A percentile compares a stretch with the other conserved stretches of the same genome.
phyloP scores from a whole-genome alignment of 1,140 invertebrate genomes.

The Plodia interpunctella region DNA sequence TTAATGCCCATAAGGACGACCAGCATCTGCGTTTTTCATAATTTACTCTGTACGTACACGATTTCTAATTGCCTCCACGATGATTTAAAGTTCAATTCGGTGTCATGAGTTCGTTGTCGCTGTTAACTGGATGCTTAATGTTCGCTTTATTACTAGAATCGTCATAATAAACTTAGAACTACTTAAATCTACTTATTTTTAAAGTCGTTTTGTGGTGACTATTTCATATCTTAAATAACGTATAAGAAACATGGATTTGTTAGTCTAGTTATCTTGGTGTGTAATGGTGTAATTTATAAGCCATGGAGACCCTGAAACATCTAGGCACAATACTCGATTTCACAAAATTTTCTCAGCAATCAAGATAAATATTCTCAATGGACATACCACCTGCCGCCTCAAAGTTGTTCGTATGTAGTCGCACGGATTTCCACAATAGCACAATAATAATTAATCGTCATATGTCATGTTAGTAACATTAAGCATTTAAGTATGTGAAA shows the following conservation, averaged over 20 bases:
- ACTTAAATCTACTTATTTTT: conserved; percentile 10
- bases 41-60: conserved; percentile 48
- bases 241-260: no score
- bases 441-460: conserved; percentile 68
- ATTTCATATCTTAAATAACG: no score
- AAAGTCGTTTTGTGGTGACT: not conserved
- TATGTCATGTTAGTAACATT: conserved; percentile 70
- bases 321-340: conserved; percentile 14
- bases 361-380: conserved; percentile 15
- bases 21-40: conserved; percentile 70
- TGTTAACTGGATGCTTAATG: conserved; percentile 34
- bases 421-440: conserved; percentile 47
- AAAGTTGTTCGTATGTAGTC: conserved; percentile 20
- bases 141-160: conserved; percentile 34
- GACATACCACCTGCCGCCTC: conserved; percentile 19
- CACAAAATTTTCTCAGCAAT: conserved; percentile 21
- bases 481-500: conserved; percentile 73
- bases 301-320: not conserved
- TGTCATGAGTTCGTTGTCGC: conserved; percentile 30
- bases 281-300: not conserved
- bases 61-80: conserved; percentile 58
- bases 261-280: no score
- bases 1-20: conserved; percentile 53
- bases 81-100: conserved; percentile 40
- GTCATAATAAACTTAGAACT: conserved; percentile 22